Conservation (phyloP, 2,888 invertebrate genomes). For the Athalia cordata region DNA sequence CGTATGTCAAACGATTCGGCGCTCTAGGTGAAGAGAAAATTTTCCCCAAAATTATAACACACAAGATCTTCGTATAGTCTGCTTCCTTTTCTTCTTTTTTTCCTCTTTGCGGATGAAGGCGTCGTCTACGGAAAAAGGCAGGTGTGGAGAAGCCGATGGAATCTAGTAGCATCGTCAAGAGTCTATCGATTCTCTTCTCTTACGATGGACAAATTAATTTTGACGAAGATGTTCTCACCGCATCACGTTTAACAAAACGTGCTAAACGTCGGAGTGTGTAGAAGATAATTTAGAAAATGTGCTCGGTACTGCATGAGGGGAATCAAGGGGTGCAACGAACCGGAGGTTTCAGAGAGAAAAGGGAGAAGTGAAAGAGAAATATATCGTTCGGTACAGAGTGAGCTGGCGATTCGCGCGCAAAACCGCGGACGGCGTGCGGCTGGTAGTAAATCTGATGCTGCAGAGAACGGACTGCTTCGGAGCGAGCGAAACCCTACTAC, state of each 20-base stretch:
- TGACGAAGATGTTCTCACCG: conserved; percentile 22
- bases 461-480: not conserved
- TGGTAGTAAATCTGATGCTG: conserved; percentile 43
- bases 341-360: not conserved
- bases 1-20: conserved; percentile 10
- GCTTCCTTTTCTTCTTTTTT: no score
- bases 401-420: conserved; percentile 38
- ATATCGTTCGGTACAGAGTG: not conserved
- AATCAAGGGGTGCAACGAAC: not conserved
- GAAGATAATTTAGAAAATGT: not conserved
- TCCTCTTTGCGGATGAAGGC: no score
- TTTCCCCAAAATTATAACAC: not conserved
- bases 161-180: not conserved
- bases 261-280: not conserved
- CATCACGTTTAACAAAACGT: conserved; percentile 16
- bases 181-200: not conserved
- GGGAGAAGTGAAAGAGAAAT: not conserved
- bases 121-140: no score
- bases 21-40: conserved; percentile 2
- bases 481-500: conserved; percentile 38
- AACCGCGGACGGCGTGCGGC: conserved; percentile 43
- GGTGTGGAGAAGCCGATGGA: not conserved
- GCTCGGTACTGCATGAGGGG: not conserved
- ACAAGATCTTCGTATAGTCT: no score
- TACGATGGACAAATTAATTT: not conserved